These are phyloP conservation scores for Muntiacus reevesi DNA, from an alignment of 2,113 vertebrate species.

Conservation along the genomic window DNA sequence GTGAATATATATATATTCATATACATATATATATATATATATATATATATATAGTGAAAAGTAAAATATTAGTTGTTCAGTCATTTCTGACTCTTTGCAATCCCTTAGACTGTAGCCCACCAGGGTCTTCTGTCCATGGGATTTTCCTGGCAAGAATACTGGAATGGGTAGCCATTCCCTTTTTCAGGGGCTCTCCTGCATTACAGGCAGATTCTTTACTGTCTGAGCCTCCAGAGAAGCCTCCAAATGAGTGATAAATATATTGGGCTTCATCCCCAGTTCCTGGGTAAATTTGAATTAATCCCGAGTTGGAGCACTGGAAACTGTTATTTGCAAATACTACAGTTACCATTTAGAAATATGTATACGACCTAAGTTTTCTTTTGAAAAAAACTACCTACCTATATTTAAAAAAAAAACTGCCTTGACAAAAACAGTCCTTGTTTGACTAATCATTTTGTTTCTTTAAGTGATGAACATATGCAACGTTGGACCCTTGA, in stretches of 20 bases:
- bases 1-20: no score
- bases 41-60: background rate
- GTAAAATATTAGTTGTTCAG: background rate
- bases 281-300: slow-evolving; percentile 60
- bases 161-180: background rate
- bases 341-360: slow-evolving; percentile 64
- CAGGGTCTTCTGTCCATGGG: background rate
- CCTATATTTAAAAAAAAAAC: slow-evolving; percentile 36
- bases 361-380: slow-evolving; percentile 72
- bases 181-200: background rate
- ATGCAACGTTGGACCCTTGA: slow-evolving; percentile 71
- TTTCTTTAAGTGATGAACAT: slow-evolving; percentile 63
- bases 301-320: slow-evolving; percentile 65
- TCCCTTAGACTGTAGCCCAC: background rate
- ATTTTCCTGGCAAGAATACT: background rate
- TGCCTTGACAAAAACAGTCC: slow-evolving; percentile 53
- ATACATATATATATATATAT: background rate
- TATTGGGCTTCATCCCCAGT: slow-evolving; percentile 35
- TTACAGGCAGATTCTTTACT: background rate
- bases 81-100: background rate
- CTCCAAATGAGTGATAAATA: background rate
- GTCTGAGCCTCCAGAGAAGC: background rate
- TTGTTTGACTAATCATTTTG: slow-evolving; percentile 68
- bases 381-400: slow-evolving; percentile 70
- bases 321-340: slow-evolving; percentile 75